Conservation (phyloP, 2,113 vertebrate species). For the Ciconia boyciana region DNA sequence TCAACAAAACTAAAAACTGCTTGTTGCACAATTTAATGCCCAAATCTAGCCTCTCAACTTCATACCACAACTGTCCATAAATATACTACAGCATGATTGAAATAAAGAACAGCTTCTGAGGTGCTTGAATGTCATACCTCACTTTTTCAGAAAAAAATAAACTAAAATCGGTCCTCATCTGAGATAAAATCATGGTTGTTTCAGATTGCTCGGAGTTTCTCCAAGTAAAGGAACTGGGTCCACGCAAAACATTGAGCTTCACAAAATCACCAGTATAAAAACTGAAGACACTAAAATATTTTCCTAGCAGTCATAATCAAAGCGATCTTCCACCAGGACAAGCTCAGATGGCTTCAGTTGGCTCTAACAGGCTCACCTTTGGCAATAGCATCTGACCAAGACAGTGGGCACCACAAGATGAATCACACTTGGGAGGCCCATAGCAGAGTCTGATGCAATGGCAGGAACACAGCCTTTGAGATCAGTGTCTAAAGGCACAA, state of each 20-base stretch:
- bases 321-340: background rate
- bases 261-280: background rate
- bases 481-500: background rate
- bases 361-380: background rate
- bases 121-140: background rate
- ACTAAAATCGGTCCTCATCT: background rate
- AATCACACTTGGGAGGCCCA: background rate
- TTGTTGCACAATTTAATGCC: background rate
- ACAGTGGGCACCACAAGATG: background rate
- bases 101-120: background rate
- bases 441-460: background rate
- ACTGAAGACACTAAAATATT: background rate
- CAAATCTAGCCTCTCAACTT: background rate
- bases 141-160: background rate
- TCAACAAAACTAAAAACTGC: background rate
- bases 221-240: background rate
- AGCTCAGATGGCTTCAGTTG: background rate
- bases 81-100: background rate
- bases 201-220: background rate
- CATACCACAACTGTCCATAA: background rate
- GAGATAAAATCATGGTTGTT: background rate
- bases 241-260: background rate
- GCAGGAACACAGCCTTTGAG: background rate
- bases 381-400: background rate
- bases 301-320: background rate